Base-by-base conservation (phyloP, 2,113 vertebrate species). In the Lichenostomus cassidix region DNA sequence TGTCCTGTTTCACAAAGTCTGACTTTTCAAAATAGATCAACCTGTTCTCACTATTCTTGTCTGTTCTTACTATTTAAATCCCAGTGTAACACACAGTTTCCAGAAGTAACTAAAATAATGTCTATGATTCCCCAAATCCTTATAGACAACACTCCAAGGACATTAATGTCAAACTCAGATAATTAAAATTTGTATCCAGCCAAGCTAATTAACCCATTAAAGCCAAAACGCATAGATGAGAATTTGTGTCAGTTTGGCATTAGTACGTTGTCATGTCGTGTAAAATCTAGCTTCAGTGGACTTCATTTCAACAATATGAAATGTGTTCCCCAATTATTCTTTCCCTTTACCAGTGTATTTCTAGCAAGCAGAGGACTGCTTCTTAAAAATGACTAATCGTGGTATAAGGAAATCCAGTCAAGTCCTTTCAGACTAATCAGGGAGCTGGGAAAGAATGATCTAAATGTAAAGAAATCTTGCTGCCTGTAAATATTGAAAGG, bases 171-270 rank as follows among this genome's bases (percentile, higher is more conserved):
- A 96, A 97, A 94, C 92, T 96, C 92, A 96, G 96, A 96, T 96
- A 96, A 97, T 97, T 97, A 95, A 95, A 97, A 95, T 96, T 97
- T 97, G 94, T 97, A 96, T 97, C 90, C 94, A 97, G 92, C 94
- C 88, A 96, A 90, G 93, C 94, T 96, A 97, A 97, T 97, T 97
- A 97, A 97, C 95, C 95, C 92, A 69, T 97, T 97, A 96, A 93
- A 96, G 80, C 90, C 94, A 93, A 92, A 95, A 96, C 0, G 65
- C 90, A 58, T 75, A 94, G 90, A 94, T 96, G 92, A 92, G 93
- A 94, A 94, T 96, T 95, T 86, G 80, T 95, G 94, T 94, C 94
- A 95, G 73, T 95, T 93, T 92, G 90, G 73, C 75, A 78, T 96
- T 95, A 95, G 91, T 95, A 55, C 1, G 10, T 93, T 95, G 96